phyloP scores from a whole-genome alignment of 2,888 invertebrate genomes.

The Hirtodrosophila alboralis region DNA sequence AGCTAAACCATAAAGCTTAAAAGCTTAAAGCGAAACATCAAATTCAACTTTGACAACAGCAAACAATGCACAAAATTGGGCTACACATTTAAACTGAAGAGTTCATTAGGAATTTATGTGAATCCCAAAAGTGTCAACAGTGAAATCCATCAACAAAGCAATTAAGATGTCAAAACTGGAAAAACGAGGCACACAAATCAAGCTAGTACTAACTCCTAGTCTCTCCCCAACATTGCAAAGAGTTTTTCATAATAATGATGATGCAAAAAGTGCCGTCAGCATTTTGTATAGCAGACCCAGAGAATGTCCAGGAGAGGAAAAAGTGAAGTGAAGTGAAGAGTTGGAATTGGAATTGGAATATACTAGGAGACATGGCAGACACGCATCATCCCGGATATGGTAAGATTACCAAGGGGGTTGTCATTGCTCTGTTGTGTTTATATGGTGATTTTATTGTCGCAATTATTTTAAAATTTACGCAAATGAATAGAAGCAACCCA shows the following conservation, averaged over 20 bases:
- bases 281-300: slow-evolving; percentile 19
- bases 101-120: slow-evolving; percentile 61
- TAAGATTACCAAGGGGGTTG: slow-evolving; percentile 54
- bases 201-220: background rate
- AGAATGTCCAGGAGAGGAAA: slow-evolving; percentile 16
- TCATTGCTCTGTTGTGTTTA: slow-evolving; percentile 27
- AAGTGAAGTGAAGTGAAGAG: no score
- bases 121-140: slow-evolving; percentile 73
- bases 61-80: slow-evolving; percentile 3
- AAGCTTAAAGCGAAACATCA: slow-evolving; percentile 1
- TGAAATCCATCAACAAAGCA: slow-evolving; percentile 69
- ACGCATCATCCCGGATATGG: slow-evolving; percentile 63
- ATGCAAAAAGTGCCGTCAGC: slow-evolving; percentile 49
- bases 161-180: slow-evolving; percentile 68
- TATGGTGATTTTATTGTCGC: slow-evolving; percentile 72
- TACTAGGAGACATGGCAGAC: slow-evolving; percentile 45
- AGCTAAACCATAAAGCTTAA: no score
- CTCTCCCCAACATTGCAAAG: slow-evolving; percentile 30
- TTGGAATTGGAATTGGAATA: slow-evolving; percentile 27
- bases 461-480: slow-evolving; percentile 61
- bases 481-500: slow-evolving; percentile 55
- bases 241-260: slow-evolving; percentile 57
- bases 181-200: slow-evolving; percentile 32
- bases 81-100: slow-evolving; percentile 11
- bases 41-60: background rate